Percentiles rank a stretch among this genome's conserved stretches.
These are phyloP conservation scores for Laticauda laticaudata DNA, from an alignment of 2,113 vertebrate species.

Conservation along the genomic window DNA sequence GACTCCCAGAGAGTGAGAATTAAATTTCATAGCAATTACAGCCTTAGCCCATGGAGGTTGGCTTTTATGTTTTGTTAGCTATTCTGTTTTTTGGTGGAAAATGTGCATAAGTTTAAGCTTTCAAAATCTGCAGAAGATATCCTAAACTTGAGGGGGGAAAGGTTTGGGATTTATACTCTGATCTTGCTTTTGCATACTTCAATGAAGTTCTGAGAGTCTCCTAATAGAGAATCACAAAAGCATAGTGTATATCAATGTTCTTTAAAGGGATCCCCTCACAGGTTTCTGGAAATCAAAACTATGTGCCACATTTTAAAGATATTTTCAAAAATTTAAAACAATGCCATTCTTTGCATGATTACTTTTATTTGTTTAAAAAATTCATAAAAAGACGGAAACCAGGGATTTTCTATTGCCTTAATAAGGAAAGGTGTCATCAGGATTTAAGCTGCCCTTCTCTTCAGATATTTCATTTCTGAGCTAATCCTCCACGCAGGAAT, in stretches of 20 bases:
- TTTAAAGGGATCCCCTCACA: neutral
- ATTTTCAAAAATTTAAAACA: neutral
- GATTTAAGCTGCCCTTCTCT: neutral
- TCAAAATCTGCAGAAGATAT: neutral
- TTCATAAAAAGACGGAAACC: neutral
- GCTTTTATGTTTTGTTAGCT: neutral
- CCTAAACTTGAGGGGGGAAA: neutral
- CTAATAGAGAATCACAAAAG: neutral
- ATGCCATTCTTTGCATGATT: neutral
- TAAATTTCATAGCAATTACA: slow-evolving; percentile 28
- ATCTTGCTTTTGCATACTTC: neutral
- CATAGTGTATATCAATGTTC: neutral
- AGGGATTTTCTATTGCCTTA: neutral
- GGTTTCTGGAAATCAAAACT: neutral
- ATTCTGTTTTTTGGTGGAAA: neutral
- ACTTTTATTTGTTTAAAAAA: neutral
- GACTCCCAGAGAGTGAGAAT: slow-evolving; percentile 7
- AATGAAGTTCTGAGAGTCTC: neutral
- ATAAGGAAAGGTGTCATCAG: neutral
- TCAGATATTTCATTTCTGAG: neutral
- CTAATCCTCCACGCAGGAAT: neutral
- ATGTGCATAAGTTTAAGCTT: neutral
- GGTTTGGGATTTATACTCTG: neutral
- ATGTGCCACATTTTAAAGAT: neutral
- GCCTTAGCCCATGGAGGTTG: slow-evolving; percentile 4